Conservation (phyloP, 1,140 invertebrate genomes). For the Armadillidium nasatum region DNA sequence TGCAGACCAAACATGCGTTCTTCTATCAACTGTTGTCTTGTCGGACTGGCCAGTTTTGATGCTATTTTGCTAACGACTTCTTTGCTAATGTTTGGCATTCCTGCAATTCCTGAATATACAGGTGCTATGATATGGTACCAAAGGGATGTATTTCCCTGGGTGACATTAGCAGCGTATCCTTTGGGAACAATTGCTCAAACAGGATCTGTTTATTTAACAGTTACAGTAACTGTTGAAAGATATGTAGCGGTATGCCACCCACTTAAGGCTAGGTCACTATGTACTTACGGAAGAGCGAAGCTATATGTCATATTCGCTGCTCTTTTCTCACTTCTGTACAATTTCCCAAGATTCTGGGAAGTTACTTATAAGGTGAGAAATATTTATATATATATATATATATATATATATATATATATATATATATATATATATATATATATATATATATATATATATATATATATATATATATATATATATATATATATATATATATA, state of each 20-base stretch:
- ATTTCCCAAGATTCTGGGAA: conserved; percentile 65
- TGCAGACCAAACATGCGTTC: conserved; percentile 86
- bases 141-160: conserved; percentile 65
- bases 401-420: conserved; percentile 19
- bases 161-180: conserved; percentile 78
- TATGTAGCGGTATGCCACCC: conserved; percentile 96
- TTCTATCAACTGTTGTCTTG: conserved; percentile 87
- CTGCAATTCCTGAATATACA: conserved; percentile 75
- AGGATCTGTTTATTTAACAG: conserved; percentile 88
- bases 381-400: too few species aligned
- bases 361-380: conserved; percentile 47
- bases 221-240: conserved; percentile 90
- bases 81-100: conserved; percentile 78
- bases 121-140: conserved; percentile 69
- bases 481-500: too few species aligned
- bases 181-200: conserved; percentile 73
- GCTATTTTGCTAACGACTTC: conserved; percentile 80
- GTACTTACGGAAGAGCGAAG: conserved; percentile 81
- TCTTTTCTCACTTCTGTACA: conserved; percentile 77
- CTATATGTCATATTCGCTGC: conserved; percentile 78
- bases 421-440: conserved; percentile 17
- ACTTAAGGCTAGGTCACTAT: conserved; percentile 75
- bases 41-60: conserved; percentile 84
- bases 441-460: background rate
- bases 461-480: background rate